A percentile compares a stretch with the other conserved stretches of the same genome.
Conservation (phyloP, 1,140 invertebrate genomes). For the Kradibia gibbosae region DNA sequence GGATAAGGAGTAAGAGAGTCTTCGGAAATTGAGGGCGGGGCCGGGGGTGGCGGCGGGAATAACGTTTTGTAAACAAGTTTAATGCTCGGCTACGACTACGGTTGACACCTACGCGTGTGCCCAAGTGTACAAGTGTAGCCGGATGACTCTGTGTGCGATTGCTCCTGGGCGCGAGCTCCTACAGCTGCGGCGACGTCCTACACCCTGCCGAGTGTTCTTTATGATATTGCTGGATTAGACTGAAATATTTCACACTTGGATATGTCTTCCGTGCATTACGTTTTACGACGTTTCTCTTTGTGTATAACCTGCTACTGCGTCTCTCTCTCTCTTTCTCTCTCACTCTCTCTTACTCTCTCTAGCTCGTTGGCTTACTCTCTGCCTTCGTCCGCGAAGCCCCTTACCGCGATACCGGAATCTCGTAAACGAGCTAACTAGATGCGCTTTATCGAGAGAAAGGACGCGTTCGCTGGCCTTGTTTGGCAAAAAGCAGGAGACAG, state of each 20-base stretch:
- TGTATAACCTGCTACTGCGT: conserved; percentile 10
- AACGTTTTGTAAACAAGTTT: conserved; percentile 71
- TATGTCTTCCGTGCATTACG: conserved; percentile 67
- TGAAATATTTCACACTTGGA: conserved; percentile 73
- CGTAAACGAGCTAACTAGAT: conserved; percentile 64
- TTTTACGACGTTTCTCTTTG: conserved; percentile 63
- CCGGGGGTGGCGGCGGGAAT: conserved; percentile 48
- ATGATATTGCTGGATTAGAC: conserved; percentile 74
- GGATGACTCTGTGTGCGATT: not conserved
- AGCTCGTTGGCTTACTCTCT: not conserved
- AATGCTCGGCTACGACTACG: conserved; percentile 71
- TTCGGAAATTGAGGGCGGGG: conserved; percentile 58
- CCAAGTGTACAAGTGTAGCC: not conserved
- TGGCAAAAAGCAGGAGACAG: conserved; percentile 30
- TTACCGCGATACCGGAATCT: conserved; percentile 51
- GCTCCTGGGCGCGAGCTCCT: not conserved
- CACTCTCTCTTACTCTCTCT: conserved; percentile 31
- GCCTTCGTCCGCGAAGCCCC: conserved; percentile 19
- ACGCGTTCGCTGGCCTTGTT: too few species aligned
- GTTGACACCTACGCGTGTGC: not conserved
- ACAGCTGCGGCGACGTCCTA: conserved; percentile 8
- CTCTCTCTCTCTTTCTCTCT: conserved; percentile 10
- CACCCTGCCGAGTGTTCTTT: conserved; percentile 64
- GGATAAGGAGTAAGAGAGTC: conserved; percentile 54
- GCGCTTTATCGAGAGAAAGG: conserved; percentile 39